Evolutionary conservation across 2,797 vertebrate species (phyloP), one percentile per base, ranked within the genome.

Genomic region (Myotis daubentonii): DNA sequence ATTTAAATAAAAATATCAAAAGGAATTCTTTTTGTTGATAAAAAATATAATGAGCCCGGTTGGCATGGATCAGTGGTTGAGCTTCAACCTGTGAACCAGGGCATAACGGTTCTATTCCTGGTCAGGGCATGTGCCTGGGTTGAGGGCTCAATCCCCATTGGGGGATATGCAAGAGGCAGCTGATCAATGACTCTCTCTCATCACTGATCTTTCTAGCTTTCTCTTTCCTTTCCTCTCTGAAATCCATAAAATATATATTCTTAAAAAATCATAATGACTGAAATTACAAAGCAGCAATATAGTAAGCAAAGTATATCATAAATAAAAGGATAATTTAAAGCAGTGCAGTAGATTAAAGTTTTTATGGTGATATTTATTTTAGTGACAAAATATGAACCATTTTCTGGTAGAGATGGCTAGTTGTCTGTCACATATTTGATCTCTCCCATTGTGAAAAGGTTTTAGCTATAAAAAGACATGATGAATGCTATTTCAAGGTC

Each of bases 401-500:
- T 85, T 87, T 81, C 3, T 80, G 33, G 23, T 84, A 71, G 47
- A 81, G 17, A 41, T 41, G 41, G 41, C 41, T 41, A 41, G 41
- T 41, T 41, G 41, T 41, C 41, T 41, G 41, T 41, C 41, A 41
- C 41, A 41, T 41, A 55, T 75, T 68, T 41, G 17, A 23, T 96
- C 3, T 55, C 68, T 86, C 66, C 25, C 47, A 89, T 22, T 75
- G 17, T 78, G n/a, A 68, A 87, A 68, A 53, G 3, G 3, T 86
- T 82, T 91, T 49, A 55, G 30, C 20, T 89, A 72, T 80, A 88
- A 89, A 87, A 76, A 91, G 75, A 60, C 85, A 22, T 47, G 28
- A 66, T 38, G n/a, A 83, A 44, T 47, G 25, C 33, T 94, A 20
- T 55, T 53, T 94, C 41, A 75, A 66, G 15, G 65, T 44, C 62